Base-by-base conservation (phyloP, 2,113 vertebrate genomes). In the Oreochromis tanganicae region DNA sequence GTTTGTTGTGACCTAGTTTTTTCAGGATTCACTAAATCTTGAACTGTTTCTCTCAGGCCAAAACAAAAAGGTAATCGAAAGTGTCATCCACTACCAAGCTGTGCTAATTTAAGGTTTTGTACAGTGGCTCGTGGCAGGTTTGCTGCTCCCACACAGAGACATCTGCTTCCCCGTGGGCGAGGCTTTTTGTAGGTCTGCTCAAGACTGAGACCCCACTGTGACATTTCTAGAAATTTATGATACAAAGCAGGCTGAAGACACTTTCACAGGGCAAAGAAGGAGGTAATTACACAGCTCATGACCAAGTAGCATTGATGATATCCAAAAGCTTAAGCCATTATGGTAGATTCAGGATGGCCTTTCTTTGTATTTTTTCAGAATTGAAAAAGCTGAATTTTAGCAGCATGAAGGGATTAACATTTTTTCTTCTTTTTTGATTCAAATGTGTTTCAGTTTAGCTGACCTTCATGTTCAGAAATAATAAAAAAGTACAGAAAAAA, bases 31-130 rank as follows among this genome's bases (percentile, higher is more conserved):
- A 82, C 16, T 82, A 32, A 81, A 84, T 81, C 21, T 14, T 38
- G 63, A 29, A 16, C 36, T 50, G 21, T 56, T 85, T 81, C 83
- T 88, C 73, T 61, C 29, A 66, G 46, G 86, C 43, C 41, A 88
- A 84, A 85, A 88, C n/a, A 81, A 48, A 86, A 84, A 86, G 84
- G 36, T 91, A 66, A 88, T 88, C 61, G 55, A 41, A 90, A 85
- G 81, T 81, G 86, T 90, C 81, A 84, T 41, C 61, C 63, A 36
- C 46, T 5, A 55, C 27, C 86, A 63, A 9, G 1, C 13, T 7
- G 36, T 78, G 9, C 61, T 80, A 61, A 87, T 80, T 80, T 89
- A 80, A 63, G 82, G 8, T 85, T 87, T 54, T 63, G n/a, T 75
- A 8, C 7, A 32, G 34, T 38, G n/a, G 52, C 85, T 80, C 3